A percentile compares a stretch with the other conserved stretches of the same genome.
These are phyloP conservation scores for Petromus typicus DNA, from an alignment of 2,113 vertebrate genomes.

Conservation along the genomic window DNA sequence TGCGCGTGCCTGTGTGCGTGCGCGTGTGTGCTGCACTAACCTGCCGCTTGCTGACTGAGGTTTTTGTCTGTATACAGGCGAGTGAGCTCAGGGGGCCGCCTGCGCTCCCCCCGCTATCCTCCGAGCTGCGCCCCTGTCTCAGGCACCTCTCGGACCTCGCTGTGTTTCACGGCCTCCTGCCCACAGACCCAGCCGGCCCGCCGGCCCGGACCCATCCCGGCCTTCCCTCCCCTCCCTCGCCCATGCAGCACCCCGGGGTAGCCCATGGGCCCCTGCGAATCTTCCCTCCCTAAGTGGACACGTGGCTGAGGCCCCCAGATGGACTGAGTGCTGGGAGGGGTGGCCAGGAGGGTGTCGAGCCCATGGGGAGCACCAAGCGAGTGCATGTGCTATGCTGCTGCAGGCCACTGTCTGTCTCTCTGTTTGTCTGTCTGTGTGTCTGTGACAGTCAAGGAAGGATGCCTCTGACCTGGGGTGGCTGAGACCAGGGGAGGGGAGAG, in stretches of 20 bases:
- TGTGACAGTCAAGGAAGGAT: slow-evolving; percentile 78
- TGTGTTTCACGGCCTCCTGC: slow-evolving; percentile 87
- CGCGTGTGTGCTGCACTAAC: slow-evolving; percentile 85
- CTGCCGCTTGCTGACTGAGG: slow-evolving; percentile 91
- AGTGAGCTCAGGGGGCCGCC: slow-evolving; percentile 90
- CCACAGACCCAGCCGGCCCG: slow-evolving; percentile 81
- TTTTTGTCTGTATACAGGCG: slow-evolving; percentile 94
- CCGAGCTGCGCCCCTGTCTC: slow-evolving; percentile 86
- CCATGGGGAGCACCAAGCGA: slow-evolving; percentile 24
- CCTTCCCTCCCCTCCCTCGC: slow-evolving; percentile 54
- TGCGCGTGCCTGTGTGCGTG: background rate
- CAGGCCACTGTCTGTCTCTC: slow-evolving; percentile 80
- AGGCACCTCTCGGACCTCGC: slow-evolving; percentile 89
- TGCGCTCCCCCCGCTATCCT: slow-evolving; percentile 83
- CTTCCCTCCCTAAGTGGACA: slow-evolving; percentile 63
- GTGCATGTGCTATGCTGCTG: slow-evolving; percentile 78
- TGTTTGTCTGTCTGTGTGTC: slow-evolving; percentile 85
- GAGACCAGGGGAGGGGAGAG: slow-evolving; percentile 15
- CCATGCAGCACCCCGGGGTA: slow-evolving; percentile 76
- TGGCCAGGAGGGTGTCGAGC: slow-evolving; percentile 35
- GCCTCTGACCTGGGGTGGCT: background rate
- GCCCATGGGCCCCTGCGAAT: slow-evolving; percentile 59
- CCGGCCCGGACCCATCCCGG: slow-evolving; percentile 80
- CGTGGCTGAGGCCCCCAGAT: slow-evolving; percentile 59
- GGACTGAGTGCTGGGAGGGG: slow-evolving; percentile 78